Percentiles rank a stretch among this genome's conserved stretches.
phyloP scores from a whole-genome alignment of 2,797 vertebrate species.

The Linurgus olivaceus region DNA sequence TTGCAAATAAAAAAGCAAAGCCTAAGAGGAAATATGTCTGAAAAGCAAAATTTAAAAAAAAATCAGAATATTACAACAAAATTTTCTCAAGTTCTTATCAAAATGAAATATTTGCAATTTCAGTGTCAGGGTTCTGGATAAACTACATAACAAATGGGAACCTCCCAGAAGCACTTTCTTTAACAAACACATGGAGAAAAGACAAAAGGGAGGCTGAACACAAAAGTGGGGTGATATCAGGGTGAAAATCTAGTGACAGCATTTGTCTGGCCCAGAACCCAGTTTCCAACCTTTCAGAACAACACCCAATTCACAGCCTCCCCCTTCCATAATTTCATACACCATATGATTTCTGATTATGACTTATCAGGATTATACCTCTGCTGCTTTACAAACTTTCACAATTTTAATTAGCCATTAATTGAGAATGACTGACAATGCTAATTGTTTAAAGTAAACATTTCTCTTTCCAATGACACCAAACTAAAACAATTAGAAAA shows the following conservation, averaged over 20 bases:
- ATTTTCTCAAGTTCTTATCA: background rate
- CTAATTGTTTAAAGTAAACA: conserved; percentile 18
- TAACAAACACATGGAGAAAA: background rate
- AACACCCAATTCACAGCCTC: background rate
- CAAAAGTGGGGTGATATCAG: background rate
- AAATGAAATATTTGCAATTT: background rate
- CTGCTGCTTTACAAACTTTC: conserved; percentile 3
- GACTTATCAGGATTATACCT: background rate
- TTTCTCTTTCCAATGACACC: background rate
- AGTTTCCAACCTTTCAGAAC: background rate
- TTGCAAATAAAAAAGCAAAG: background rate
- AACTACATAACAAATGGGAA: background rate
- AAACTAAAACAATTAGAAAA: background rate
- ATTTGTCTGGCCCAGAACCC: background rate
- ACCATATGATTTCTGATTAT: background rate
- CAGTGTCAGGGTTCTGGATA: background rate
- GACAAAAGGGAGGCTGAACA: background rate
- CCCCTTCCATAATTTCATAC: background rate
- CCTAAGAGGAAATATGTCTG: background rate
- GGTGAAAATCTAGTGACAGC: background rate
- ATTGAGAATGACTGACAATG: background rate
- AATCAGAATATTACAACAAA: background rate
- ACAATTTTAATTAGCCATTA: conserved; percentile 15
- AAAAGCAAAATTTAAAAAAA: background rate
- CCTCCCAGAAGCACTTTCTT: background rate